phyloP scores from a whole-genome alignment of 2,888 invertebrate genomes.

The Adelphocoris suturalis region DNA sequence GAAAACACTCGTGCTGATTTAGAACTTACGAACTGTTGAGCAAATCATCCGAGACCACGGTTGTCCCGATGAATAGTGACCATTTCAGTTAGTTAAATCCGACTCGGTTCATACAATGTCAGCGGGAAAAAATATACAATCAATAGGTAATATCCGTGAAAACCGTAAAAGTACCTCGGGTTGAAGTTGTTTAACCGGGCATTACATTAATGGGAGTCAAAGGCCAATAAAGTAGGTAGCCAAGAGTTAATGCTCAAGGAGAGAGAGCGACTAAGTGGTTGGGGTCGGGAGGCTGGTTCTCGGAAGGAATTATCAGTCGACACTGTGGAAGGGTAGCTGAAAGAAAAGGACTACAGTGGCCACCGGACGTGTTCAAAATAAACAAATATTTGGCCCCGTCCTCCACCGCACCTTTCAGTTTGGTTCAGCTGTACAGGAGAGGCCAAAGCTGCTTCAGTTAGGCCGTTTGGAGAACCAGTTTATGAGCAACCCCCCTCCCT shows the following conservation, averaged over 20 bases:
- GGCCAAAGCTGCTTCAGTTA: background rate
- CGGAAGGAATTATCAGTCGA: conserved; percentile 64
- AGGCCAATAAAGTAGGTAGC: conserved; percentile 60
- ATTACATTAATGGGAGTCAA: conserved; percentile 56
- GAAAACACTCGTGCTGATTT: no score
- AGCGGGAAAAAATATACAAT: conserved; percentile 23
- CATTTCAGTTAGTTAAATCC: background rate
- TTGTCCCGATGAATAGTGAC: background rate
- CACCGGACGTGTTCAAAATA: conserved; percentile 68
- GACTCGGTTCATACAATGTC: conserved; percentile 25
- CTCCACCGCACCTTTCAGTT: conserved; percentile 29
- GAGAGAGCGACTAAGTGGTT: conserved; percentile 46
- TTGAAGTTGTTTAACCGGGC: conserved; percentile 11
- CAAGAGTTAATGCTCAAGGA: conserved; percentile 41
- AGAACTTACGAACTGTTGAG: no score
- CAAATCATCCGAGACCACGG: no score
- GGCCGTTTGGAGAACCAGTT: conserved; percentile 64
- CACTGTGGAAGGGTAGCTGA: conserved; percentile 62
- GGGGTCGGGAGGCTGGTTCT: conserved; percentile 56
- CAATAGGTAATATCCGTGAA: conserved; percentile 37
- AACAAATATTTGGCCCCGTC: conserved; percentile 58
- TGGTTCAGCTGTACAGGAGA: conserved; percentile 34
- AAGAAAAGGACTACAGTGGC: conserved; percentile 65
- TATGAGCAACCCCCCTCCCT: conserved; percentile 50
- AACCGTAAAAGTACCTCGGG: conserved; percentile 31